phyloP scores from a whole-genome alignment of 2,888 invertebrate species.

The Caenorhabditis afra region DNA sequence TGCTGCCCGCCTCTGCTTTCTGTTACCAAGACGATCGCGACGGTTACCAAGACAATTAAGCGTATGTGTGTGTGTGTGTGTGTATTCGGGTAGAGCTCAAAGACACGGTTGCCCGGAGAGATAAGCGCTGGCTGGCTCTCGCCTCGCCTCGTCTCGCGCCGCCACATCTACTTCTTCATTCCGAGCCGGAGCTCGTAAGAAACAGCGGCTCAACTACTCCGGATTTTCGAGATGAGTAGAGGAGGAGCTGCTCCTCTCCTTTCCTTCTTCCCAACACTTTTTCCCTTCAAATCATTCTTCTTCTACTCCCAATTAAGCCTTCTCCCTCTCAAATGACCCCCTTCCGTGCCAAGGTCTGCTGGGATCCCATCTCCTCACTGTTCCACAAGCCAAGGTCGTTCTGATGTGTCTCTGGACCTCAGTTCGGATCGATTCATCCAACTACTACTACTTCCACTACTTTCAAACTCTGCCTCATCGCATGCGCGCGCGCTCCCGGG shows the following conservation, averaged over 20 bases:
- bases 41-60: conserved; percentile 57
- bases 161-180: background rate
- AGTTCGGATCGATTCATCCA: background rate
- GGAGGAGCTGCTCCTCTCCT: too few relatives aligned
- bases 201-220: too few relatives aligned
- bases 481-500: background rate
- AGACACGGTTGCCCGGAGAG: conserved; percentile 51
- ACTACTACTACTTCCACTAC: background rate
- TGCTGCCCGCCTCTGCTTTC: too few relatives aligned
- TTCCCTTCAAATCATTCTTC: too few relatives aligned
- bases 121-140: conserved; percentile 31
- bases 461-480: conserved; percentile 8
- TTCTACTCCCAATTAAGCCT: too few relatives aligned
- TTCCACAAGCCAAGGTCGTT: too few relatives aligned
- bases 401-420: too few relatives aligned
- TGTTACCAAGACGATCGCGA: conserved; percentile 55
- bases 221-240: too few relatives aligned
- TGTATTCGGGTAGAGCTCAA: conserved; percentile 26
- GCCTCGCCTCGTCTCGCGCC: background rate
- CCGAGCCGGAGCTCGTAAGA: too few relatives aligned
- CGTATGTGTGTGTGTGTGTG: conserved; percentile 7
- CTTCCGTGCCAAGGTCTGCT: background rate
- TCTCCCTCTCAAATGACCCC: too few relatives aligned
- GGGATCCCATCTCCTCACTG: too few relatives aligned
- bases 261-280: too few relatives aligned